A percentile compares a stretch with the other conserved stretches of the same genome.
phyloP scores from a whole-genome alignment of 2,888 invertebrate genomes.

The Schizotus pectinicornis region DNA sequence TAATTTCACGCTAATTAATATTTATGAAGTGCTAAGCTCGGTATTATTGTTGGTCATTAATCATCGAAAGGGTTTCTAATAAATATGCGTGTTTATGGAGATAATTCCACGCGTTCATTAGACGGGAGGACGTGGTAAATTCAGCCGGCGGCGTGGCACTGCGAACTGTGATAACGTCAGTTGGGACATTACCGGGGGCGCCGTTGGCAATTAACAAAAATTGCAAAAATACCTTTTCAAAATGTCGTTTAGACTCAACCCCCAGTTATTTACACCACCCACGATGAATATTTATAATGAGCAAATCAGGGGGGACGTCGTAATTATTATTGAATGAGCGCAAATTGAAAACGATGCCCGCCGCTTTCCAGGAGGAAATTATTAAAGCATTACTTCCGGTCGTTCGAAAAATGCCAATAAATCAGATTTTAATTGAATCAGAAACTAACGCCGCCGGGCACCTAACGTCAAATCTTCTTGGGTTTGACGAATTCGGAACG shows the following conservation, averaged over 20 bases:
- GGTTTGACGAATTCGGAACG: not conserved
- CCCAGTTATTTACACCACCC: slow-evolving; percentile 10
- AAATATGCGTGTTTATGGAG: slow-evolving; percentile 35
- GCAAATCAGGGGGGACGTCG: slow-evolving; percentile 24
- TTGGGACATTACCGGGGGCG: slow-evolving; percentile 23
- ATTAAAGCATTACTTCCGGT: slow-evolving; percentile 14
- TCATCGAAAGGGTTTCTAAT: slow-evolving; percentile 33
- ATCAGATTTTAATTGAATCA: not conserved
- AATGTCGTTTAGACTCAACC: slow-evolving; percentile 30
- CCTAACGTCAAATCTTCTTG: not conserved
- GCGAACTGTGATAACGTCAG: slow-evolving; percentile 33
- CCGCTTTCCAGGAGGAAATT: slow-evolving; percentile 10
- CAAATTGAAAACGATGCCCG: slow-evolving; percentile 25
- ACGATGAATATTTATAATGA: slow-evolving; percentile 35
- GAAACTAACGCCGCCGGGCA: not conserved
- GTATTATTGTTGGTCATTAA: slow-evolving; percentile 34
- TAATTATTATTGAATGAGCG: slow-evolving; percentile 13
- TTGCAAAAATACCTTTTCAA: slow-evolving; percentile 32
- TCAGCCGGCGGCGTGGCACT: slow-evolving; percentile 22
- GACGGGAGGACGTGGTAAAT: slow-evolving; percentile 30
- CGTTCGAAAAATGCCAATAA: not conserved
- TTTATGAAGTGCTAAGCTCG: slow-evolving; percentile 21
- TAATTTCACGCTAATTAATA: slow-evolving; percentile 18
- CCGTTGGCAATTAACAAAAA: slow-evolving; percentile 31
- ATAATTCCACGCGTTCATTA: slow-evolving; percentile 35